Evolutionary conservation across 1,140 invertebrate genomes (phyloP).

Genomic region (Cherax quadricarinatus): DNA sequence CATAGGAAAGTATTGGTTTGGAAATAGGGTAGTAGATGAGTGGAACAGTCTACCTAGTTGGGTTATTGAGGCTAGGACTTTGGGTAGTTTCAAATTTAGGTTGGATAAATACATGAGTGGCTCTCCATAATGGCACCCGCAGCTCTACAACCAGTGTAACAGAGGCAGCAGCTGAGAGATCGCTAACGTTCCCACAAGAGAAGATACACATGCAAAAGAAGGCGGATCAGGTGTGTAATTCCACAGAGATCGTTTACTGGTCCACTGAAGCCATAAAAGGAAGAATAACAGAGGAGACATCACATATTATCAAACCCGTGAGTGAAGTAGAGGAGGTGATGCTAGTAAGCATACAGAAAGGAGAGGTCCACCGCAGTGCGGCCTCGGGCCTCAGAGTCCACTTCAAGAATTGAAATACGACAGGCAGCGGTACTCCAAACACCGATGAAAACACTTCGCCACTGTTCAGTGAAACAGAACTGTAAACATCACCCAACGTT

Average conservation of each 20-base stretch:
- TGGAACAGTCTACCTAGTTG: no score
- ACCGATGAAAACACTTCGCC: background rate
- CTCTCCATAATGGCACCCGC: constrained; percentile 51
- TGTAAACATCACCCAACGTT: constrained; percentile 8
- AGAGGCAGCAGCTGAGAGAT: constrained; percentile 12
- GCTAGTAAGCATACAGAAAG: background rate
- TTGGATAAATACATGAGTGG: no score
- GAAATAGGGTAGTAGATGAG: no score
- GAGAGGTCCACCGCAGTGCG: background rate
- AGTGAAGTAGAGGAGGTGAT: background rate
- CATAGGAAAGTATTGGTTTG: no score
- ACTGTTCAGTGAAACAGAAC: constrained; percentile 42
- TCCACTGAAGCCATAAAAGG: constrained; percentile 10
- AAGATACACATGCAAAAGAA: background rate
- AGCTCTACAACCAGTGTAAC: constrained; percentile 30
- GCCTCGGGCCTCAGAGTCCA: constrained; percentile 41
- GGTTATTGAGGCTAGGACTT: no score
- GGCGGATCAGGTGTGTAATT: background rate
- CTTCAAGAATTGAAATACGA: constrained; percentile 8
- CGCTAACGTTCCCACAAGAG: background rate
- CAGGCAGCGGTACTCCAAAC: background rate
- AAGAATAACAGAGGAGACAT: background rate
- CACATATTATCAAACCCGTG: background rate
- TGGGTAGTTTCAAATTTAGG: no score
- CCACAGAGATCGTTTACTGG: constrained; percentile 23